Base-by-base conservation (phyloP, 2,113 vertebrate species). In the Fulica atra region DNA sequence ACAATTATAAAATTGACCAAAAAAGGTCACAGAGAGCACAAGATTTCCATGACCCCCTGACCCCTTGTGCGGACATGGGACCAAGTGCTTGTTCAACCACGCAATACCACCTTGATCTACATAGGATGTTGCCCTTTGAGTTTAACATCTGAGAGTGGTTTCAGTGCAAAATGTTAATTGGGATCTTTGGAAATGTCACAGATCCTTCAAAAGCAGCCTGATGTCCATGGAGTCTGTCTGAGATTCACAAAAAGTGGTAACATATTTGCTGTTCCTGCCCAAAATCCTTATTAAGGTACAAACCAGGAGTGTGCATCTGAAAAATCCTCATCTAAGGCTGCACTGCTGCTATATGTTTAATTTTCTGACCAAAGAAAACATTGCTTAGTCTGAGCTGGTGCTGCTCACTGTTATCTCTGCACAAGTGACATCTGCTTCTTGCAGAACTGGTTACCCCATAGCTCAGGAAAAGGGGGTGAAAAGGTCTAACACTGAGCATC, bases 101-200 rank as follows among this genome's bases (percentile, higher is more conserved):
- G 1, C 63, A 46, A 21, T 72, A 35, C 25, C 29, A 65, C 59
- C 42, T 46, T 64, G 19, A 60, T 69, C 59, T 68, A 40, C 13
- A 13, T 19, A 25, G 0, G 1, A n/a, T 48, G 42, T 14, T 79
- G 73, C 20, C 35, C 40, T 54, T 74, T 9, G 8, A 11, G 6
- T 74, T 87, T 84, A 65, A 87, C 60, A 63, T 81, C 46, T 89
- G 46, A 29, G 78, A 73, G 26, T 16, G 13, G 10, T 82, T 60
- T 65, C 21, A 44, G 40, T 81, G 64, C 28, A 76, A 79, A 74
- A 81, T 35, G n/a, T 79, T 88, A 87, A 73, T 35, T 66, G 36
- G 11, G 36, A 38, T 70, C 40, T 88, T 74, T 59, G 40, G 42
- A 38, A 92, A 66, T 40, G 42, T 48, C 61, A 63, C 7, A 38